phyloP scores from a whole-genome alignment of 2,888 invertebrate species.

The Hyalella azteca region DNA sequence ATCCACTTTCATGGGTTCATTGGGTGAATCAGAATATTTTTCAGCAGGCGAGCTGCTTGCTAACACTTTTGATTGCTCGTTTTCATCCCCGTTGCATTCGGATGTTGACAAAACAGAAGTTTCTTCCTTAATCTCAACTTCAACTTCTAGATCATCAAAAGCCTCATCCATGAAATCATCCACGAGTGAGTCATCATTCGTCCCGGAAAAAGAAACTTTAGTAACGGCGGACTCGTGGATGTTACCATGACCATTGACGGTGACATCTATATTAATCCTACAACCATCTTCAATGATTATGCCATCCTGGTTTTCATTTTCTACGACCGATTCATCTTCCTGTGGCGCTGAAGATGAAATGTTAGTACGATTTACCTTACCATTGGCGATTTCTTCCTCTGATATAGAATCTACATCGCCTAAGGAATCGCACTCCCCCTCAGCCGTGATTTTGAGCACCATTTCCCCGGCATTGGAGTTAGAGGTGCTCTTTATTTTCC shows the following conservation, averaged over 20 bases:
- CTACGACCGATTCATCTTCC: not conserved
- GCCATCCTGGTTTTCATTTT: not conserved
- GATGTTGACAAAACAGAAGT: not conserved
- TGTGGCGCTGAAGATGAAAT: not conserved
- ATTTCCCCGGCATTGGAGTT: not conserved
- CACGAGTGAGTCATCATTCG: not conserved
- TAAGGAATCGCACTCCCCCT: constrained; percentile 25
- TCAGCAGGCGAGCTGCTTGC: not conserved
- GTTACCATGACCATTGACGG: too few relatives aligned
- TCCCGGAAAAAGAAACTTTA: not conserved
- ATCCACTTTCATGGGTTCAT: not conserved
- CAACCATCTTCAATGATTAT: not conserved
- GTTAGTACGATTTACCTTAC: not conserved
- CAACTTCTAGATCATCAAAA: constrained; percentile 37
- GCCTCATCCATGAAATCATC: constrained; percentile 43
- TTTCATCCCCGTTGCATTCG: not conserved
- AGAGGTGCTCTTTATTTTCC: not conserved
- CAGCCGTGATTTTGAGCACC: not conserved
- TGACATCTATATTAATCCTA: too few relatives aligned
- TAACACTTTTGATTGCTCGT: too few relatives aligned
- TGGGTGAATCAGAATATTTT: not conserved
- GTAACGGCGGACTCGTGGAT: not conserved
- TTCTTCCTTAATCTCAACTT: not conserved
- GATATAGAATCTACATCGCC: constrained; percentile 37
- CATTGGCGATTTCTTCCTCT: constrained; percentile 28